These are phyloP conservation scores for Microcebus jonahi DNA, from an alignment of 2,113 vertebrate genomes.

Conservation along the genomic window DNA sequence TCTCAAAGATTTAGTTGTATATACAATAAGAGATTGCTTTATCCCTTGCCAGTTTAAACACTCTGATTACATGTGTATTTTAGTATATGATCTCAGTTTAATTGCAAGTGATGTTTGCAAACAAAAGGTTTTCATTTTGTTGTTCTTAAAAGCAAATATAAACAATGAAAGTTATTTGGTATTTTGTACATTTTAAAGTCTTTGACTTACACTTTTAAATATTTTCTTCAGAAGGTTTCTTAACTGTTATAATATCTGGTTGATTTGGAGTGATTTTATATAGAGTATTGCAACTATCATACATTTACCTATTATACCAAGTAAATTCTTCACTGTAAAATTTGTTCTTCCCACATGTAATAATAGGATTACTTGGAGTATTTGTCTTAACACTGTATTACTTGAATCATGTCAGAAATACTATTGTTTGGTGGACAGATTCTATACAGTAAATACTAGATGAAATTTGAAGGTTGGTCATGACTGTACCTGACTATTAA, in stretches of 20 bases:
- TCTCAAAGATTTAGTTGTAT: constrained; percentile 44
- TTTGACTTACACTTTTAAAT: constrained; percentile 33
- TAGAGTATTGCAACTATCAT: background rate
- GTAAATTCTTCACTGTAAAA: constrained; percentile 3
- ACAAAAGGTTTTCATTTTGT: constrained; percentile 51
- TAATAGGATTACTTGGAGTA: constrained; percentile 9
- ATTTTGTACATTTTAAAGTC: constrained; percentile 13
- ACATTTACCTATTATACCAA: constrained; percentile 29
- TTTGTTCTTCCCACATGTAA: constrained; percentile 3
- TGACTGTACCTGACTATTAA: constrained; percentile 9
- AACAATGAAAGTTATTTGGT: constrained; percentile 54
- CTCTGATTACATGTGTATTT: constrained; percentile 32
- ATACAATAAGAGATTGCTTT: constrained; percentile 27
- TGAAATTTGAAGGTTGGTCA: constrained; percentile 9
- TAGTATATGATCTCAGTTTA: constrained; percentile 39
- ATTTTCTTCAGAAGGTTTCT: constrained; percentile 41
- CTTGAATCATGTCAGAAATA: constrained; percentile 20
- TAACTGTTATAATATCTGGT: background rate
- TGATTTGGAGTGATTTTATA: constrained; percentile 36
- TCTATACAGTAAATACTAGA: constrained; percentile 1
- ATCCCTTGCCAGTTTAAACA: constrained; percentile 17
- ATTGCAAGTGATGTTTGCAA: constrained; percentile 45
- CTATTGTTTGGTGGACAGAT: background rate
- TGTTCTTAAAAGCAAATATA: constrained; percentile 29
- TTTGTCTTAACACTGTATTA: constrained; percentile 31